Conservation (phyloP, 1,140 invertebrate species). For the Drosophila asahinai region DNA sequence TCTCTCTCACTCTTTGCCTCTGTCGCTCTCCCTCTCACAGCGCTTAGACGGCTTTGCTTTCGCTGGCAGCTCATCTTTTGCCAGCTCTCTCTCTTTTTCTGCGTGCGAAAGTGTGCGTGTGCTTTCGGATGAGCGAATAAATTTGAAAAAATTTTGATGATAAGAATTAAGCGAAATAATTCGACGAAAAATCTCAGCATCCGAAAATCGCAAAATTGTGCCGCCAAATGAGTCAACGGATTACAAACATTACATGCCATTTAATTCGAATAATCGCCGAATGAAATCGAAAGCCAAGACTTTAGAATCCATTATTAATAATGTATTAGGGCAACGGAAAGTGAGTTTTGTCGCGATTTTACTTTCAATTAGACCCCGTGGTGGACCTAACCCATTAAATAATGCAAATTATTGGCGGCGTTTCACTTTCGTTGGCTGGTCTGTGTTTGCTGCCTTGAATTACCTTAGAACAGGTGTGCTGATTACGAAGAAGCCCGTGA, state of each 20-base stretch:
- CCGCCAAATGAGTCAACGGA: conserved; percentile 31
- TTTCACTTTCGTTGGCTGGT: conserved; percentile 73
- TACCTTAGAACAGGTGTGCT: conserved; percentile 70
- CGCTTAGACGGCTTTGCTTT: neutral
- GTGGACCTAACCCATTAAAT: conserved; percentile 43
- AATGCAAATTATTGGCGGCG: conserved; percentile 71
- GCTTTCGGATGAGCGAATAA: conserved; percentile 17
- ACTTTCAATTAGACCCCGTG: conserved; percentile 60
- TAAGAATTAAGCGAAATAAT: conserved; percentile 47
- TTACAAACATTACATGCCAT: conserved; percentile 9
- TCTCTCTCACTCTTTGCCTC: conserved; percentile 17
- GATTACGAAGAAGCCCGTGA: conserved; percentile 77
- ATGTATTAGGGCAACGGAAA: conserved; percentile 65
- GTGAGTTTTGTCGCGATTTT: conserved; percentile 71
- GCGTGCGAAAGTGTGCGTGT: conserved; percentile 6
- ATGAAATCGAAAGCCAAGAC: conserved; percentile 48
- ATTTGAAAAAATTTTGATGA: conserved; percentile 37
- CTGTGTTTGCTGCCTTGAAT: conserved; percentile 4
- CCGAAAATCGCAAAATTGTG: conserved; percentile 24
- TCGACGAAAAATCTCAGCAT: conserved; percentile 23
- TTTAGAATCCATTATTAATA: conserved; percentile 62
- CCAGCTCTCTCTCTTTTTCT: neutral
- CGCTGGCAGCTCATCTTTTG: neutral
- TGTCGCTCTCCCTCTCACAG: neutral
- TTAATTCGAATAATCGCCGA: conserved; percentile 29